phyloP scores from a whole-genome alignment of 1,140 invertebrate genomes.

The Luehdorfia chinensis region DNA sequence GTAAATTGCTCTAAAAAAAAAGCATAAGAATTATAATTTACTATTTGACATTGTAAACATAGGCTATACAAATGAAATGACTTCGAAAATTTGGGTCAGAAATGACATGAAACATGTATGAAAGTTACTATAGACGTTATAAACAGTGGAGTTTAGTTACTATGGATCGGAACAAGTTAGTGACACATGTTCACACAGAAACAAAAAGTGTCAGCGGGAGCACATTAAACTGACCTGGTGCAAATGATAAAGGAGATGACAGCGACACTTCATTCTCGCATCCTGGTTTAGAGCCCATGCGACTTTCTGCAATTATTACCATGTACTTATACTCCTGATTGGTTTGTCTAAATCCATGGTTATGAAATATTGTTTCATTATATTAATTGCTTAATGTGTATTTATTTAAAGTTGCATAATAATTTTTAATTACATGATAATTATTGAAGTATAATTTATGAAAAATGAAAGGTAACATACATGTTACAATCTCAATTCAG shows the following conservation, averaged over 20 bases:
- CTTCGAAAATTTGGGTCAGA: too few species aligned
- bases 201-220: slow-evolving; percentile 61
- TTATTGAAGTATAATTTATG: too few species aligned
- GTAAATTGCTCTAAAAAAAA: too few species aligned
- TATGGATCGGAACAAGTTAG: slow-evolving; percentile 61
- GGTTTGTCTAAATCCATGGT: slow-evolving; percentile 12
- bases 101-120: too few species aligned
- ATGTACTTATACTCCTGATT: slow-evolving; percentile 40
- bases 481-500: too few species aligned
- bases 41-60: too few species aligned
- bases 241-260: slow-evolving; percentile 80
- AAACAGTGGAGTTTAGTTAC: slow-evolving; percentile 18
- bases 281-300: slow-evolving; percentile 85
- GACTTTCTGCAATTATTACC: slow-evolving; percentile 79
- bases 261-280: slow-evolving; percentile 86
- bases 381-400: background rate
- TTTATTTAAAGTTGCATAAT: background rate
- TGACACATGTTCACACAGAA: slow-evolving; percentile 73
- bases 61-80: too few species aligned
- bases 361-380: background rate
- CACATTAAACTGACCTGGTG: slow-evolving; percentile 86
- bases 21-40: too few species aligned
- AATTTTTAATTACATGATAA: too few species aligned
- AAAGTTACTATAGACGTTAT: slow-evolving; percentile 9
- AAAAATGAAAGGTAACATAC: too few species aligned